Evolutionary conservation across 2,888 invertebrate species (phyloP).

Genomic region (Eupithecia centaureata): DNA sequence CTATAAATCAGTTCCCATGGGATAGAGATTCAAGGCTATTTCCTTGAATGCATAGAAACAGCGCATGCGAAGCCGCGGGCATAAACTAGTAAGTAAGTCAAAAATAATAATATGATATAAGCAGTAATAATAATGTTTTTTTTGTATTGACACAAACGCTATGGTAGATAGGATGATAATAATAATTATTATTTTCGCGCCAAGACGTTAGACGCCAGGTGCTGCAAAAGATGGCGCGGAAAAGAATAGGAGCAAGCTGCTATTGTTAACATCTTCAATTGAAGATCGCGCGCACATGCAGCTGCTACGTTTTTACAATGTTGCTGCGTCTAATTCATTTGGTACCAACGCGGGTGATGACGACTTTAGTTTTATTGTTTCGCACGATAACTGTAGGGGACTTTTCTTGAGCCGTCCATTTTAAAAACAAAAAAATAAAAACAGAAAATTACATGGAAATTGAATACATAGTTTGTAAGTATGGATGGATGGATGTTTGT

Average conservation of each 20-base stretch:
- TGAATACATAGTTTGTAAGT: too few relatives aligned
- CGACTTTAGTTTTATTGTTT: neutral
- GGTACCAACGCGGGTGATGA: neutral
- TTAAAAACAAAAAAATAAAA: neutral
- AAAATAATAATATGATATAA: neutral
- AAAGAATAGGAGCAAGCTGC: conserved; percentile 4
- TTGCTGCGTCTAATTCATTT: neutral
- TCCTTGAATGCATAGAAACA: too few relatives aligned
- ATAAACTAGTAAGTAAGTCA: too few relatives aligned
- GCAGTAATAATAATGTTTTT: too few relatives aligned
- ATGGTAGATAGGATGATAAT: neutral
- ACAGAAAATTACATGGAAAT: too few relatives aligned
- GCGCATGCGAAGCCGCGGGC: too few relatives aligned
- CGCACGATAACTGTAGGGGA: neutral
- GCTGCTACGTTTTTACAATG: conserved; percentile 2
- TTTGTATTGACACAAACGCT: too few relatives aligned
- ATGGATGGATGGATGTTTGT: too few relatives aligned
- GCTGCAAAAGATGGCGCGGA: neutral
- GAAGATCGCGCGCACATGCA: neutral
- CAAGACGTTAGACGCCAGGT: conserved; percentile 15
- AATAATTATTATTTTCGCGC: neutral
- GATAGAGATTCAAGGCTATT: too few relatives aligned
- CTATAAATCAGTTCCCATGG: too few relatives aligned
- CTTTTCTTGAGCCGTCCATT: neutral
- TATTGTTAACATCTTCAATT: conserved; percentile 10